Conservation (phyloP, 2,113 vertebrate species). For the Crypturellus undulatus region DNA sequence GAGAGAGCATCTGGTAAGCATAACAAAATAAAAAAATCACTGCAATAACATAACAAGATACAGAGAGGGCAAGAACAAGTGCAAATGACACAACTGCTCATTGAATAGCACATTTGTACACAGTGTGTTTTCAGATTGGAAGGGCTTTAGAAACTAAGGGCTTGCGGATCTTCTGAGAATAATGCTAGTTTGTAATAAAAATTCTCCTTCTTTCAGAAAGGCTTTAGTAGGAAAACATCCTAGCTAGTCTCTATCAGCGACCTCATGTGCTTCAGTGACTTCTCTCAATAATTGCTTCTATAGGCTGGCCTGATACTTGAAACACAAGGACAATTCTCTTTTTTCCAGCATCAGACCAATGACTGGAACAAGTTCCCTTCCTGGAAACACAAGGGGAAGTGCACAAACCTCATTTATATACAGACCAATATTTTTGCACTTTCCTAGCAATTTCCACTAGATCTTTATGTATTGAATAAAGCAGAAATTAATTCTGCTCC, state of each 20-base stretch:
- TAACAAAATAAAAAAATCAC: background rate
- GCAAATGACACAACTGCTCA: background rate
- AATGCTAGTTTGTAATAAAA: background rate
- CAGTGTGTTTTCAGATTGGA: background rate
- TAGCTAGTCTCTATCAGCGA: background rate
- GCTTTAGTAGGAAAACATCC: background rate
- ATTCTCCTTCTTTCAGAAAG: slow-evolving; percentile 11
- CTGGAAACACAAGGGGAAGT: background rate
- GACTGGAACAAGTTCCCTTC: background rate
- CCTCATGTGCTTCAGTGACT: slow-evolving; percentile 20
- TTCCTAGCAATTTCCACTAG: slow-evolving; percentile 7
- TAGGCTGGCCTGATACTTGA: background rate
- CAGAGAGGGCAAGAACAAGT: background rate
- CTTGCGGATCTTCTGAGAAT: background rate
- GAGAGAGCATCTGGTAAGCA: background rate
- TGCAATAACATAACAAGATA: background rate
- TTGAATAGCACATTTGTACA: background rate
- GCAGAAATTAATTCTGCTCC: slow-evolving; percentile 51
- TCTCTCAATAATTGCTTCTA: background rate
- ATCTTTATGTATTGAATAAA: slow-evolving; percentile 9
- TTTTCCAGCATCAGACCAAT: background rate
- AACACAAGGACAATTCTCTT: background rate
- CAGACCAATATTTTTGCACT: background rate
- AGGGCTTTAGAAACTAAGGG: background rate
- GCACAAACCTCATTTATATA: background rate